Percentiles rank a stretch among this genome's conserved stretches.
These are phyloP conservation scores for Bombycilla garrulus DNA, from an alignment of 2,113 vertebrate species.

Conservation along the genomic window DNA sequence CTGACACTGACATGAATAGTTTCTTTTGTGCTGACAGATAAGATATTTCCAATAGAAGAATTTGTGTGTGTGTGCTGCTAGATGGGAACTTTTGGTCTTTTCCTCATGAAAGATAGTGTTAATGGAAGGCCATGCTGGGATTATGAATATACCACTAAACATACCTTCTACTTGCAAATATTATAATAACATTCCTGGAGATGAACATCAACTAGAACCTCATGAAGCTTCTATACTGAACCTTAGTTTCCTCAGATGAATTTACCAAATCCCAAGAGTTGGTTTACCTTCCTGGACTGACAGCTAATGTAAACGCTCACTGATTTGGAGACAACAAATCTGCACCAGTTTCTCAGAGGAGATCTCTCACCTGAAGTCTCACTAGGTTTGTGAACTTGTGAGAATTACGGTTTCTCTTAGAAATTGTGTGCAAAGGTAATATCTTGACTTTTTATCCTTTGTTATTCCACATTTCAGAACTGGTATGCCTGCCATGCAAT, in stretches of 20 bases:
- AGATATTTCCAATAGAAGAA: background rate
- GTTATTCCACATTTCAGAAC: background rate
- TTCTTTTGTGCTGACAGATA: background rate
- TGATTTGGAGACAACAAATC: background rate
- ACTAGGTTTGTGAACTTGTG: background rate
- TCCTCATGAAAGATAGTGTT: background rate
- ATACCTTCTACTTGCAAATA: background rate
- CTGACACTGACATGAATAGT: background rate
- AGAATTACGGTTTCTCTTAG: background rate
- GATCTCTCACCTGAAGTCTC: background rate
- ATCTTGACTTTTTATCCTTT: background rate
- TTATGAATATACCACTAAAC: background rate
- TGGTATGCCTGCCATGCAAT: background rate
- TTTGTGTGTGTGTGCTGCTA: background rate
- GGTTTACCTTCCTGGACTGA: background rate
- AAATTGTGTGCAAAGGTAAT: background rate
- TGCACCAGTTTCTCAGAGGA: background rate
- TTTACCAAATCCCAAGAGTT: background rate
- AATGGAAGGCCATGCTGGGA: background rate
- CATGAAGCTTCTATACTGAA: background rate
- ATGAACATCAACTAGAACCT: background rate
- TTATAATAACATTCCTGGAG: background rate
- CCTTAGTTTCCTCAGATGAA: background rate
- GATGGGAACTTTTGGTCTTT: background rate
- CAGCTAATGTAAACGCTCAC: background rate